phyloP scores from a whole-genome alignment of 64 coral and sea anemone genomes.

The Anthopleura sola region DNA sequence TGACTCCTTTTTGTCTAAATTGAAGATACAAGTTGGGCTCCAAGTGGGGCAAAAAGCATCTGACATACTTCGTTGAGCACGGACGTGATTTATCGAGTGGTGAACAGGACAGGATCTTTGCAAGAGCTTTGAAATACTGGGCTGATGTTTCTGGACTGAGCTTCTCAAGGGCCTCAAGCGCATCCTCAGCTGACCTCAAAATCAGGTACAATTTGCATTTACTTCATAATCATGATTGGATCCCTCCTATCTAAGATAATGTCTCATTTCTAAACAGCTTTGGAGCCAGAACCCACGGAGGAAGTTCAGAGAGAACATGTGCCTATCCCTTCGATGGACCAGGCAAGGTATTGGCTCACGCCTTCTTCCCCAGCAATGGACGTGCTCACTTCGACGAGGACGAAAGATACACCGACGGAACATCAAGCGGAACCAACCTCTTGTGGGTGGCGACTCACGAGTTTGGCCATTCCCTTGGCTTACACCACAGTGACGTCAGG shows the following conservation, averaged over 20 bases:
- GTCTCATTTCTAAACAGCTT: conserved; percentile 31
- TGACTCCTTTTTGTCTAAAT: background rate
- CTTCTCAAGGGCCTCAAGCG: conserved; percentile 24
- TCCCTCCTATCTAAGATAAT: no score
- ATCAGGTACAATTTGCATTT: conserved; percentile 60
- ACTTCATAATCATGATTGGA: no score
- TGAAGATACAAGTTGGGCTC: conserved; percentile 16
- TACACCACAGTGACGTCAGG: conserved; percentile 42
- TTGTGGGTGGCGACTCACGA: conserved; percentile 73
- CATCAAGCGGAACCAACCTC: conserved; percentile 49
- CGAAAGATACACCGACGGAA: conserved; percentile 40
- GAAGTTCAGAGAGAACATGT: conserved; percentile 37
- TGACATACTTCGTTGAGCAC: conserved; percentile 58
- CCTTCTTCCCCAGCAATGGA: conserved; percentile 67
- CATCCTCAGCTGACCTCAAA: conserved; percentile 42
- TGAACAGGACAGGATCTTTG: conserved; percentile 51
- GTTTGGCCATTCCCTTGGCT: conserved; percentile 61
- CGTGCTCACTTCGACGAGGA: conserved; percentile 81
- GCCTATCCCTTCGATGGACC: conserved; percentile 63
- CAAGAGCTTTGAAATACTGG: conserved; percentile 56
- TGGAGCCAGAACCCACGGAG: conserved; percentile 35
- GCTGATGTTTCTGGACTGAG: conserved; percentile 54
- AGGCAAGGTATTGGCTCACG: conserved; percentile 57
- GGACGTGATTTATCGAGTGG: conserved; percentile 28
- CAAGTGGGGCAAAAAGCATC: conserved; percentile 50